Percentiles rank a stretch among this genome's conserved stretches.
Conservation (phyloP, 2,113 vertebrate genomes). For the Thalassoma bifasciatum region DNA sequence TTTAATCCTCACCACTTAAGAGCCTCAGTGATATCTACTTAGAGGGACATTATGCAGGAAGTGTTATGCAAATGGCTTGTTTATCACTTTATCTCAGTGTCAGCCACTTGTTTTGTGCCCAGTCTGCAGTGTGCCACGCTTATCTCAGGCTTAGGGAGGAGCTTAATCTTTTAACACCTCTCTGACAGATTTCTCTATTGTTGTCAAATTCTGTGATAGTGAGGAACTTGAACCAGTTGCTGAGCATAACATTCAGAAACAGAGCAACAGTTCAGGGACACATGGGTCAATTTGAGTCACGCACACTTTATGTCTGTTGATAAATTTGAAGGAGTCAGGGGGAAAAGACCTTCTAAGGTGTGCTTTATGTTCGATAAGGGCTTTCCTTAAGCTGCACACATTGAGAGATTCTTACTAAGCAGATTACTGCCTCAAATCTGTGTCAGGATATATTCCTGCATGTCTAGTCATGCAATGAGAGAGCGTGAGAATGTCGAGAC, state of each 20-base stretch:
- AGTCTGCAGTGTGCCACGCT: slow-evolving; percentile 42
- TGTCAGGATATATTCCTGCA: slow-evolving; percentile 67
- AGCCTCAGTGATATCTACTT: slow-evolving; percentile 59
- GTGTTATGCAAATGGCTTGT: slow-evolving; percentile 73
- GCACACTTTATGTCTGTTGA: background rate
- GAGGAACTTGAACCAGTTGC: slow-evolving; percentile 10
- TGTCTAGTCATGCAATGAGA: slow-evolving; percentile 64
- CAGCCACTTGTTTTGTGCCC: slow-evolving; percentile 62
- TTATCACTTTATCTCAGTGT: slow-evolving; percentile 59
- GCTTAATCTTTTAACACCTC: slow-evolving; percentile 78
- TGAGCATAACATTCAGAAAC: slow-evolving; percentile 6
- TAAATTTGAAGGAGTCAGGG: slow-evolving; percentile 7
- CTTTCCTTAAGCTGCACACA: slow-evolving; percentile 48
- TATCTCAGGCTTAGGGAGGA: slow-evolving; percentile 68
- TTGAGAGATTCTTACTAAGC: slow-evolving; percentile 63
- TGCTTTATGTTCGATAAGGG: slow-evolving; percentile 2
- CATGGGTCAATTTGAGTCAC: background rate
- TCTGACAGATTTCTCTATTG: slow-evolving; percentile 72
- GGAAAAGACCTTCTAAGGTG: background rate
- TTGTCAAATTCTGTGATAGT: slow-evolving; percentile 49
- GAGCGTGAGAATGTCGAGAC: slow-evolving; percentile 62
- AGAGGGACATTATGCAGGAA: slow-evolving; percentile 67
- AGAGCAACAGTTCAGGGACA: background rate
- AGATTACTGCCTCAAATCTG: slow-evolving; percentile 75
- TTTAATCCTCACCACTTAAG: slow-evolving; percentile 72